Conservation (phyloP, 1,140 invertebrate species). For the Babylonia areolata region DNA sequence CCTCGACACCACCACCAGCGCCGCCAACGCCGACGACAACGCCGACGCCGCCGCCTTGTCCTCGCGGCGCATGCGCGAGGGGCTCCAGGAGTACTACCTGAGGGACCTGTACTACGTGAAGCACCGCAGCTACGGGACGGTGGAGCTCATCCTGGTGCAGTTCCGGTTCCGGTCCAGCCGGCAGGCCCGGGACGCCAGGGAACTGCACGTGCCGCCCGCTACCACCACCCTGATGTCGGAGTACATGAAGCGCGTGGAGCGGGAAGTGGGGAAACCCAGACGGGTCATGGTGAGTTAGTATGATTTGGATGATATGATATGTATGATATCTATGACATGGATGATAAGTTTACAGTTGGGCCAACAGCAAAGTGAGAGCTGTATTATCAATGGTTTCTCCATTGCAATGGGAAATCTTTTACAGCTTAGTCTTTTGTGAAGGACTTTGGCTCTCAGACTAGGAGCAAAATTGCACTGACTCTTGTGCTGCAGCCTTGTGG, state of each 20-base stretch:
- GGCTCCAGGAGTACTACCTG: conserved; percentile 21
- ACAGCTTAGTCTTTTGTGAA: no score
- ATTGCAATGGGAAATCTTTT: no score
- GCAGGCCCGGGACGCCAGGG: conserved; percentile 28
- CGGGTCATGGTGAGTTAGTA: conserved; percentile 42
- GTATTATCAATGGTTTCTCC: no score
- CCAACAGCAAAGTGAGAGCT: no score
- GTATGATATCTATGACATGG: no score
- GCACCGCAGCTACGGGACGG: conserved; percentile 51
- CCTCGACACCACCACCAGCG: neutral
- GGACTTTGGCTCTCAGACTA: no score
- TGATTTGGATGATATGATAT: no score
- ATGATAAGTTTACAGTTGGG: no score
- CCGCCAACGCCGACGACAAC: neutral
- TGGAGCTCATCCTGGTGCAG: conserved; percentile 56
- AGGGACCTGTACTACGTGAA: conserved; percentile 48
- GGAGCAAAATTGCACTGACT: no score
- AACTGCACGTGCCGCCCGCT: conserved; percentile 1
- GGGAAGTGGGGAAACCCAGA: conserved; percentile 41
- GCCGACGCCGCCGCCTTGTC: no score
- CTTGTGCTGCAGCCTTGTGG: no score
- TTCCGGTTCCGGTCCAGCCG: conserved; percentile 46
- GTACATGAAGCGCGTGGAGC: conserved; percentile 40
- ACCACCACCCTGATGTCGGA: conserved; percentile 35
- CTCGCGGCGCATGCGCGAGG: neutral